A percentile compares a stretch with the other conserved stretches of the same genome.
phyloP scores from a whole-genome alignment of 1,140 invertebrate genomes.

The Fopius arisanus region DNA sequence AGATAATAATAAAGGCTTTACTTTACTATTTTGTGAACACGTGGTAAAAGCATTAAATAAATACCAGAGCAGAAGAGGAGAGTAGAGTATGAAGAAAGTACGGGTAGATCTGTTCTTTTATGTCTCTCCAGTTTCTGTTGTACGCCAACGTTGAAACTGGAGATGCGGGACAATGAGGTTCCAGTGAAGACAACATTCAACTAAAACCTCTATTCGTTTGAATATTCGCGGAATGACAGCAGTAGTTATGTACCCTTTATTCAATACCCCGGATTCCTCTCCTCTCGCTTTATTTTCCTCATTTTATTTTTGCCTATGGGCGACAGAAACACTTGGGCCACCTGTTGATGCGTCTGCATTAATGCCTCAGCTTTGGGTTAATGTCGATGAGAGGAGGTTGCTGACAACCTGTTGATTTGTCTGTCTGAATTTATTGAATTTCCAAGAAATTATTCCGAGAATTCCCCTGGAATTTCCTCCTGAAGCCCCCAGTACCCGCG shows the following conservation, averaged over 20 bases:
- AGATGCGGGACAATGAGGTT: constrained; percentile 12
- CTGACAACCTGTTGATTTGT: too few relatives aligned
- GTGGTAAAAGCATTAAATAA: too few relatives aligned
- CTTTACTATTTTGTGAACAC: too few relatives aligned
- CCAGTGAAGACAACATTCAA: constrained; percentile 12
- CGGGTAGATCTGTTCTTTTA: background rate
- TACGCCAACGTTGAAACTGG: background rate
- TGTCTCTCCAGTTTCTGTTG: constrained; percentile 12
- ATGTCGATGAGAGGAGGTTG: too few relatives aligned
- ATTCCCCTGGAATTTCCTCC: too few relatives aligned
- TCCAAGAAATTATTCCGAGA: too few relatives aligned
- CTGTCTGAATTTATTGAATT: too few relatives aligned
- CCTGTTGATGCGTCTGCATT: background rate
- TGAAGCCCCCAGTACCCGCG: too few relatives aligned
- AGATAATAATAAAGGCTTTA: too few relatives aligned
- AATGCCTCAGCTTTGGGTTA: background rate
- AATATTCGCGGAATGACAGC: constrained; percentile 12
- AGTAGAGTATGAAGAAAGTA: background rate
- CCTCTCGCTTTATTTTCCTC: background rate
- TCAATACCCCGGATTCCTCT: background rate
- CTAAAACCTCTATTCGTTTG: background rate
- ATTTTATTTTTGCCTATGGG: constrained; percentile 3
- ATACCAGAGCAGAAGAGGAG: too few relatives aligned
- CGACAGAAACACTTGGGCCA: constrained; percentile 1
- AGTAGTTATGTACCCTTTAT: background rate